phyloP scores from a whole-genome alignment of 2,113 vertebrate genomes.

The Lanius ludovicianus region DNA sequence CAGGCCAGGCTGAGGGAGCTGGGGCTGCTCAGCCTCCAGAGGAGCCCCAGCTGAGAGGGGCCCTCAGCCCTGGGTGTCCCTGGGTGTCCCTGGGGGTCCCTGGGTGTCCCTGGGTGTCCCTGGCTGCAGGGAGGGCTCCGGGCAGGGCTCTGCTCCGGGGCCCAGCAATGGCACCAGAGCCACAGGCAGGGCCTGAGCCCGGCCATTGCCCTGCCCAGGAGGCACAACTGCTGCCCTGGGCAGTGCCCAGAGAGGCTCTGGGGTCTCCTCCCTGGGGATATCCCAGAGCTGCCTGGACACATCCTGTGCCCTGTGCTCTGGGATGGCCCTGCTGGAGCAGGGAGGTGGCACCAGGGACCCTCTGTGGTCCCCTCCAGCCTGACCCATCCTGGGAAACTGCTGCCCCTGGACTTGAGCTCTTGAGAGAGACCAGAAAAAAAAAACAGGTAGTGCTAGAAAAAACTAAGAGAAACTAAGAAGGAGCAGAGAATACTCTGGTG shows the following conservation, averaged over 20 bases:
- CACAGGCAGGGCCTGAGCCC: neutral
- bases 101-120: neutral
- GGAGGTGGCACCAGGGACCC: neutral
- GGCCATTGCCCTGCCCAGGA: neutral
- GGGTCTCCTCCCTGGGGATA: neutral
- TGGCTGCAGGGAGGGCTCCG: neutral
- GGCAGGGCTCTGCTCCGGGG: neutral
- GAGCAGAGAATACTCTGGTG: neutral
- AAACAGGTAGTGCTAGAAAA: neutral
- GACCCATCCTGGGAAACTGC: neutral
- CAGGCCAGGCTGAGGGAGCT: neutral
- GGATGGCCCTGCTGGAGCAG: neutral
- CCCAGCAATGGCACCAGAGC: neutral
- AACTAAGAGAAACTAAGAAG: neutral
- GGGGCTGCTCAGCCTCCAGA: neutral
- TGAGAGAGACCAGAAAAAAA: neutral
- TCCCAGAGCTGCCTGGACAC: neutral
- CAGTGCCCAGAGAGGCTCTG: neutral
- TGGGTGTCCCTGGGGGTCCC: neutral
- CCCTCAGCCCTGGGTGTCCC: neutral
- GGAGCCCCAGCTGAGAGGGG: neutral
- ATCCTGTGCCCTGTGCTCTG: neutral
- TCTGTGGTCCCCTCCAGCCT: neutral
- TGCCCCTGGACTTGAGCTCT: neutral
- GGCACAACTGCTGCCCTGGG: neutral